Percentiles rank a stretch among this genome's conserved stretches.
Conservation (phyloP, 1,140 invertebrate genomes). For the Meloidogyne hapla region DNA sequence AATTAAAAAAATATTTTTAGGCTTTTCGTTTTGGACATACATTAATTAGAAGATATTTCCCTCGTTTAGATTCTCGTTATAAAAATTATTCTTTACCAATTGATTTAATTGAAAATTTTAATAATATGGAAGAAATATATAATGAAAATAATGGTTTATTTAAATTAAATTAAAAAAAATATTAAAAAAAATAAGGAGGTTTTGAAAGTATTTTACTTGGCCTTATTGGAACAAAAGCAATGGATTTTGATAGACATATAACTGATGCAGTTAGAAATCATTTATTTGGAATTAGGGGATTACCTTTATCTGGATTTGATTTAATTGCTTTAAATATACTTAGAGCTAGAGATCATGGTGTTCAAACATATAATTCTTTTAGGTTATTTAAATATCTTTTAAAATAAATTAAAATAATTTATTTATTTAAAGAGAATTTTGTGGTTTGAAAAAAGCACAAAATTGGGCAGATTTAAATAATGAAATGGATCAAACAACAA, state of each 20-base stretch:
- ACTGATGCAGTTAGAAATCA: conserved; percentile 62
- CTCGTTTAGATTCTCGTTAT: conserved; percentile 47
- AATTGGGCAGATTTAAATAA: conserved; percentile 50
- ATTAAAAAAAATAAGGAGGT: conserved; percentile 38
- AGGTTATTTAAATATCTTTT: conserved; percentile 29
- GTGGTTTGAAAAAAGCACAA: conserved; percentile 51
- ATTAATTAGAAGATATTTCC: conserved; percentile 64
- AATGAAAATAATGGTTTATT: conserved; percentile 37
- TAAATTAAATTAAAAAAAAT: not conserved
- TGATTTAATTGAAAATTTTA: conserved; percentile 60
- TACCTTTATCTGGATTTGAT: conserved; percentile 69
- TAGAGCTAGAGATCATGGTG: conserved; percentile 75
- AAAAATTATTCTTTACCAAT: conserved; percentile 50
- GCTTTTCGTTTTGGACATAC: conserved; percentile 72
- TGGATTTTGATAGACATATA: conserved; percentile 41
- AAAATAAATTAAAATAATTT: conserved; percentile 19
- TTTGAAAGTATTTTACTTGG: conserved; percentile 60
- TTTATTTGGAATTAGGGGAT: conserved; percentile 53
- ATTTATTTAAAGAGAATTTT: conserved; percentile 50
- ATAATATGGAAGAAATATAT: conserved; percentile 44
- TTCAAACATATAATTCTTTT: conserved; percentile 65
- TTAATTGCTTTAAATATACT: conserved; percentile 73
- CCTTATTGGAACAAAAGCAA: conserved; percentile 56
- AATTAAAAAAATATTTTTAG: conserved; percentile 13
- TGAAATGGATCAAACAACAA: conserved; percentile 57